Percentiles rank a stretch among this genome's conserved stretches.
Evolutionary conservation across 2,797 vertebrate species (phyloP).

Genomic region (Sebastolobus alascanus): DNA sequence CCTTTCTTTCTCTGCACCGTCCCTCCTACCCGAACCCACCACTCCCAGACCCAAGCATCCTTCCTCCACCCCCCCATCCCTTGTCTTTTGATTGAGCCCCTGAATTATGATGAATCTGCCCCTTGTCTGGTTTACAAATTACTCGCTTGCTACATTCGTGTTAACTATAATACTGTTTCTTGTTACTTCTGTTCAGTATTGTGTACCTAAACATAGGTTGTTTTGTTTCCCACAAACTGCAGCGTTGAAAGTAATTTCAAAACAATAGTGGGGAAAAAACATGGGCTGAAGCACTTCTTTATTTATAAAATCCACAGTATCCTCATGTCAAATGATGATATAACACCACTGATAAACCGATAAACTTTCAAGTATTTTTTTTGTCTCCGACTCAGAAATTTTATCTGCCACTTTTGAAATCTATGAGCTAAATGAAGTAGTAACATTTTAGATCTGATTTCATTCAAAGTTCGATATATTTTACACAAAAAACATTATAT

Average conservation of each 20-base stretch:
- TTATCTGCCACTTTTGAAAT: no score
- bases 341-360: not conserved
- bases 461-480: no score
- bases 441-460: no score
- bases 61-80: conserved; percentile 52
- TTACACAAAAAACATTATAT: no score
- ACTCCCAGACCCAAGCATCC: conserved; percentile 63
- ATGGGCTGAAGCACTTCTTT: not conserved
- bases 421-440: no score
- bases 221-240: not conserved
- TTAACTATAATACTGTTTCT: conserved; percentile 51
- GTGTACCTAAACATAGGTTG: not conserved
- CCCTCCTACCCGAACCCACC: conserved; percentile 53
- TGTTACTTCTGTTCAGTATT: conserved; percentile 6
- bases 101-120: conserved; percentile 79
- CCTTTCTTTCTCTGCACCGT: conserved; percentile 69
- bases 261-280: not conserved
- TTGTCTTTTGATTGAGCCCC: conserved; percentile 60
- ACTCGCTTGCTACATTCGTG: conserved; percentile 66
- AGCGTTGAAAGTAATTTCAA: not conserved
- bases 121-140: conserved; percentile 67
- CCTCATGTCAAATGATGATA: not conserved
- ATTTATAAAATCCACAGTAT: not conserved
- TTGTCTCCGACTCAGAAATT: no score
- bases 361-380: no score